phyloP scores from a whole-genome alignment of 1,140 invertebrate genomes.

The Steinernema khuongi region DNA sequence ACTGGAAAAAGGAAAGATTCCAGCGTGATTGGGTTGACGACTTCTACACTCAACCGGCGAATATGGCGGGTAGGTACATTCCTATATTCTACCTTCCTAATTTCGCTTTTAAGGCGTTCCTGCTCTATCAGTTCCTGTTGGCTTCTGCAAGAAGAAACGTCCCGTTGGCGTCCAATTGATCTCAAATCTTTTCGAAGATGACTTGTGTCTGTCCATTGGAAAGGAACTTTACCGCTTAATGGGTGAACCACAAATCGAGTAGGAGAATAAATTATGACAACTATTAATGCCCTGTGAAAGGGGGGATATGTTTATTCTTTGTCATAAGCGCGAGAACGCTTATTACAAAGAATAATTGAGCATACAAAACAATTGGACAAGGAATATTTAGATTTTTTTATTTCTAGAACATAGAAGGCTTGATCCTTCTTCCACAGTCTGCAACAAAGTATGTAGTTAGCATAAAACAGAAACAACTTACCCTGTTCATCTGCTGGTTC shows the following conservation, averaged over 20 bases:
- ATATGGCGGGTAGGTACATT: constrained; percentile 73
- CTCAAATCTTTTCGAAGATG: constrained; percentile 72
- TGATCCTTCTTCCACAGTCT: too few species aligned
- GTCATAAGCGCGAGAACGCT: background rate
- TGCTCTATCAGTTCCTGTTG: constrained; percentile 79
- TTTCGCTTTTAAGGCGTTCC: constrained; percentile 69
- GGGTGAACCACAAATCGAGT: too few species aligned
- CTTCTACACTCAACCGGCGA: constrained; percentile 86
- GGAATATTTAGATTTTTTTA: too few species aligned
- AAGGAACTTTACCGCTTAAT: background rate
- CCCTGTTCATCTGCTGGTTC: too few species aligned
- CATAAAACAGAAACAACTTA: too few species aligned
- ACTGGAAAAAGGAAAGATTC: constrained; percentile 65
- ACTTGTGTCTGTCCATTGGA: background rate
- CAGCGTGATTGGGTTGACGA: constrained; percentile 82
- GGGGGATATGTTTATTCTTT: background rate
- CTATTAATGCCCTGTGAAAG: background rate
- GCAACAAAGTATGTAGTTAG: too few species aligned
- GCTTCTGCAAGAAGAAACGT: constrained; percentile 70
- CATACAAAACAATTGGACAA: too few species aligned
- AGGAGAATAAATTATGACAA: too few species aligned
- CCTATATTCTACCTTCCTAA: background rate
- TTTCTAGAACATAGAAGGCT: too few species aligned
- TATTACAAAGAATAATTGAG: too few species aligned
- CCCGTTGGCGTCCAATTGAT: constrained; percentile 90